Conservation (phyloP, 2,113 vertebrate genomes). For the Cyprinodon brontotheroides region DNA sequence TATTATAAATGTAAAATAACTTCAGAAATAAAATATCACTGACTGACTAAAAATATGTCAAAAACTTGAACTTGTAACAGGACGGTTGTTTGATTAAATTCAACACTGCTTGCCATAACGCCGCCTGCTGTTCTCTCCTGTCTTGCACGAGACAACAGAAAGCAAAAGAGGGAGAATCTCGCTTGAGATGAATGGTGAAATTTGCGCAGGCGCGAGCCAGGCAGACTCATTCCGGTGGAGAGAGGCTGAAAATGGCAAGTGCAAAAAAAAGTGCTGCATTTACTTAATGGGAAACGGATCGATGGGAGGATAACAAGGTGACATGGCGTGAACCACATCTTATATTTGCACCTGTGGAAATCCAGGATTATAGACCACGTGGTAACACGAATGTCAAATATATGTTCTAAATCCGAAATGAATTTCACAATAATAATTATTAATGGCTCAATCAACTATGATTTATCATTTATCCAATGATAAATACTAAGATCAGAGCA, state of each 20-base stretch:
- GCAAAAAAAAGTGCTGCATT: constrained; percentile 18
- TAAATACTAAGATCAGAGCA: background rate
- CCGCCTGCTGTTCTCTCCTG: constrained; percentile 67
- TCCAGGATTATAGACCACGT: background rate
- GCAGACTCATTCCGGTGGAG: constrained; percentile 53
- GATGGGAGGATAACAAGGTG: background rate
- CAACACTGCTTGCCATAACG: background rate
- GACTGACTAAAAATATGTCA: background rate
- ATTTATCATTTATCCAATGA: background rate
- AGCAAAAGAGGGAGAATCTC: constrained; percentile 25
- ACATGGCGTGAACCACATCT: background rate
- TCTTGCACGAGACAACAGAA: constrained; percentile 33
- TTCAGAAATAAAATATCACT: background rate
- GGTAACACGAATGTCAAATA: background rate
- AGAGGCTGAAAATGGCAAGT: constrained; percentile 28
- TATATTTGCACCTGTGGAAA: background rate
- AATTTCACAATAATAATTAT: background rate
- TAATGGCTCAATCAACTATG: no score
- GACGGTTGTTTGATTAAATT: background rate
- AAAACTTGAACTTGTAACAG: background rate
- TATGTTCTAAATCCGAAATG: background rate
- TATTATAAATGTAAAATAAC: background rate
- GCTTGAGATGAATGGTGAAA: constrained; percentile 36
- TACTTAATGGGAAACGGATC: background rate
- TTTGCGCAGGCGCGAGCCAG: constrained; percentile 66